Base-by-base conservation (phyloP, 2,888 invertebrate genomes). In the Agonum fuliginosum region DNA sequence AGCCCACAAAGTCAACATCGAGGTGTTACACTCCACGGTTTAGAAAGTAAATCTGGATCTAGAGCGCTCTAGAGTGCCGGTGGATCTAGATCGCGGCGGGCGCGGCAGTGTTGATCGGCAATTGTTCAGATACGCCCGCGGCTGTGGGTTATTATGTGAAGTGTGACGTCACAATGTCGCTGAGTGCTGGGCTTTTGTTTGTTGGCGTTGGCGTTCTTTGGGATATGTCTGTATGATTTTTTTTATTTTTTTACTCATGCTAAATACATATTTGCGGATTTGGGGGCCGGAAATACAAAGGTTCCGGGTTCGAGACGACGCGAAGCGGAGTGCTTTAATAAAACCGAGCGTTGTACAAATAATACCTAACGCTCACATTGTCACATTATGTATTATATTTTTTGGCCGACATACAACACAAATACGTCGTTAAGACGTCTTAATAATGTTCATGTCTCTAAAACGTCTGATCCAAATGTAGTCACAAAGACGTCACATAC, bases 31-130 rank as follows among this genome's bases (percentile, higher is more conserved):
- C 17, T 34, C 14, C 54, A 34, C 24, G 37, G 41, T 73, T 73
- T 73, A 73, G 73, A 73, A 73, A 73, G 73, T 73, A 41, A 51
- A 48, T 37, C 43, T 27, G 22, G 24, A 46, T 34, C 14, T 46
- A 69, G 20, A 30, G 19, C 8, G 30, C 6, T 73, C 14, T 54
- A 54, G 54, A 54, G 22, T 22, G 54, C 54, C 5, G 8, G 6
- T 54, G 27, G 27, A 54, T 58, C 24, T 62, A 73, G 24, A 24
- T 41, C 22, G 22, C 19, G 43, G 20, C 41, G 27, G 62, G 74
- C 30, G 65, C 34, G 74, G 43, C 74, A 62, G 27, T 62, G 12
- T 3, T 19, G 30, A 30, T 62, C 27, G 19, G 58, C 58, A 8
- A 30, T 62, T 62, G 58, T 62, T 62, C 17, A 12, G n/a, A 17